A percentile compares a stretch with the other conserved stretches of the same genome.
phyloP scores from a whole-genome alignment of 1,140 invertebrate species.

The Listronotus oregonensis region DNA sequence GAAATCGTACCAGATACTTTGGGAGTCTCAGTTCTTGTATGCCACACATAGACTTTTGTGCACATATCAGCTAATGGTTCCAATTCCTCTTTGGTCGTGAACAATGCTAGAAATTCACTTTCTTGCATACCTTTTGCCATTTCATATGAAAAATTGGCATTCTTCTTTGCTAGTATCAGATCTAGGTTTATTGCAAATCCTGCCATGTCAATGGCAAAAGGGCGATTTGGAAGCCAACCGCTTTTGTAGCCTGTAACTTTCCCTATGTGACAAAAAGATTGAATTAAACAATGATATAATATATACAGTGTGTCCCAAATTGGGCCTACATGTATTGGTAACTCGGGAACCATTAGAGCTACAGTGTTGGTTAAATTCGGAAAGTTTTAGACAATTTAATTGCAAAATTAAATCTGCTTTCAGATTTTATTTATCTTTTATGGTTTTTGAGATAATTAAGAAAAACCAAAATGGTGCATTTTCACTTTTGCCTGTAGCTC shows the following conservation, averaged over 20 bases:
- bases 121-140: conserved; percentile 90
- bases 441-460: too few relatives aligned
- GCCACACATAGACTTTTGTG: conserved; percentile 95
- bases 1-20: conserved; percentile 72
- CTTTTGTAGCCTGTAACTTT: conserved; percentile 84
- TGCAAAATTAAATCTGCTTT: too few relatives aligned
- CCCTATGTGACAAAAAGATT: conserved; percentile 27
- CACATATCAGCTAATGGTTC: conserved; percentile 90
- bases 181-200: conserved; percentile 93
- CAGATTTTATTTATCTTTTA: too few relatives aligned
- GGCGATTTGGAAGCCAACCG: conserved; percentile 84
- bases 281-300: too few relatives aligned
- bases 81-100: conserved; percentile 77
- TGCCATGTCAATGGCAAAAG: conserved; percentile 98
- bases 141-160: conserved; percentile 82
- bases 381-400: too few relatives aligned
- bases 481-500: too few relatives aligned
- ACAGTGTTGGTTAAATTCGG: too few relatives aligned
- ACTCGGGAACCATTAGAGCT: too few relatives aligned
- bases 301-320: too few relatives aligned
- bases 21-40: conserved; percentile 90
- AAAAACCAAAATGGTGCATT: too few relatives aligned
- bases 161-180: conserved; percentile 74
- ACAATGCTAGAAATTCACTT: conserved; percentile 83
- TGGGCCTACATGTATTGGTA: too few relatives aligned